Evolutionary conservation across 2,113 vertebrate genomes (phyloP).

Genomic region (Microcebus griseorufus): DNA sequence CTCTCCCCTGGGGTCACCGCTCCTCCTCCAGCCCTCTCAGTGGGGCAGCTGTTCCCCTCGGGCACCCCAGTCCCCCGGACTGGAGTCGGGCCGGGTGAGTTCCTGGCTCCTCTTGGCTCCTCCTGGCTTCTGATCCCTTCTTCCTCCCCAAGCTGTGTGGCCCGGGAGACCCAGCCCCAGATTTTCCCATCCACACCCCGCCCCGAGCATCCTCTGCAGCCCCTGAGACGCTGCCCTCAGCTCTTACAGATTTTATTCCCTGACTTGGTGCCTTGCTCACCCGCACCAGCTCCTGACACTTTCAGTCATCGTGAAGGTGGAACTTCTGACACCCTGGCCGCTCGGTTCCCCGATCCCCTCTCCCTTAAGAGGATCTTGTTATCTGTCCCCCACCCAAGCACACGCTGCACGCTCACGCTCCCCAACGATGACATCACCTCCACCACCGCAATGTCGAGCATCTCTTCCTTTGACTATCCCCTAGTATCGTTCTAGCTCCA

Average conservation of each 20-base stretch:
- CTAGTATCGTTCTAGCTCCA: not conserved
- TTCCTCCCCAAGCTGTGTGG: not conserved
- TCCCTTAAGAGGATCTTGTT: not conserved
- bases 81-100: too few relatives aligned
- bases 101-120: not conserved
- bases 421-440: not conserved
- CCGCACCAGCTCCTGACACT: not conserved
- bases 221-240: not conserved
- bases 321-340: not conserved
- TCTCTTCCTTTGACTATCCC: not conserved
- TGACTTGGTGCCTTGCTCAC: not conserved
- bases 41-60: not conserved
- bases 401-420: fast-evolving
- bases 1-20: not conserved
- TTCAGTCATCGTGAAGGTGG: not conserved
- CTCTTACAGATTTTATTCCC: not conserved
- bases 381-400: not conserved
- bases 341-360: not conserved
- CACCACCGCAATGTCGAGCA: not conserved
- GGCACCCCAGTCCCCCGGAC: not conserved
- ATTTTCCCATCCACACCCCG: not conserved
- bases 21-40: too few relatives aligned
- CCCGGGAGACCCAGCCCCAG: not conserved
- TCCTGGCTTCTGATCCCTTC: not conserved
- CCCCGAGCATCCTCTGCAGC: not conserved